Percentiles rank a stretch among this genome's conserved stretches.
phyloP scores from a whole-genome alignment of 30 jellyfish, hydroid and myxozoan genomes.

The Pelagia noctiluca region DNA sequence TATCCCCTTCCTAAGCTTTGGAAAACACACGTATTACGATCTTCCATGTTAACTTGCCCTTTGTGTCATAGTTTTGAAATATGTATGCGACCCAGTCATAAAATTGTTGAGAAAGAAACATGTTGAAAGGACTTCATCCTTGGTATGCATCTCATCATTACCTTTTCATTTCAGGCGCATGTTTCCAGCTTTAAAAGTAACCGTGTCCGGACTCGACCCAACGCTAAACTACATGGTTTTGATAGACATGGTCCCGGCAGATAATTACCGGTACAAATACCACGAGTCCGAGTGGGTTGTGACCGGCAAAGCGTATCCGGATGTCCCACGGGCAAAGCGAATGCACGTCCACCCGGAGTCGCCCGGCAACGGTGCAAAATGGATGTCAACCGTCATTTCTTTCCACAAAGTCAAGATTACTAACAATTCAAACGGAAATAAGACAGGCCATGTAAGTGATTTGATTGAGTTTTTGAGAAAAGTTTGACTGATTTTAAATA shows the following conservation, averaged over 20 bases:
- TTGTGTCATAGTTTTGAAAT: neutral
- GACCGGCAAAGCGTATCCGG: conserved; percentile 95
- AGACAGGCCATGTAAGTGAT: conserved; percentile 66
- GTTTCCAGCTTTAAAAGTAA: conserved; percentile 85
- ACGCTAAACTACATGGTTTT: conserved; percentile 54
- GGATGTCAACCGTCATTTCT: conserved; percentile 87
- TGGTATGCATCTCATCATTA: neutral
- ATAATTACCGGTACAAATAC: conserved; percentile 84
- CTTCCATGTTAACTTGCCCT: neutral
- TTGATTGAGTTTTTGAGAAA: neutral
- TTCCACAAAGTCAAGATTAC: conserved; percentile 91
- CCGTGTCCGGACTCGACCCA: conserved; percentile 80
- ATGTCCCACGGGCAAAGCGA: conserved; percentile 77
- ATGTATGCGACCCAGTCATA: neutral
- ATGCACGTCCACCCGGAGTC: conserved; percentile 81
- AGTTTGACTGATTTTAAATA: neutral
- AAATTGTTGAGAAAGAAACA: too few species aligned
- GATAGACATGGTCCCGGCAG: conserved; percentile 87
- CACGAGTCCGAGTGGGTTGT: conserved; percentile 95
- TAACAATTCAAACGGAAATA: conserved; percentile 68
- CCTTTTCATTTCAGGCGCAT: conserved; percentile 67
- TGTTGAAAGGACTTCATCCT: neutral
- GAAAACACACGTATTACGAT: neutral
- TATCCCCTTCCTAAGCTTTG: too few species aligned
- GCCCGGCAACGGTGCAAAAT: conserved; percentile 90